Conservation (phyloP, 2,113 vertebrate genomes). For the Athene noctua region DNA sequence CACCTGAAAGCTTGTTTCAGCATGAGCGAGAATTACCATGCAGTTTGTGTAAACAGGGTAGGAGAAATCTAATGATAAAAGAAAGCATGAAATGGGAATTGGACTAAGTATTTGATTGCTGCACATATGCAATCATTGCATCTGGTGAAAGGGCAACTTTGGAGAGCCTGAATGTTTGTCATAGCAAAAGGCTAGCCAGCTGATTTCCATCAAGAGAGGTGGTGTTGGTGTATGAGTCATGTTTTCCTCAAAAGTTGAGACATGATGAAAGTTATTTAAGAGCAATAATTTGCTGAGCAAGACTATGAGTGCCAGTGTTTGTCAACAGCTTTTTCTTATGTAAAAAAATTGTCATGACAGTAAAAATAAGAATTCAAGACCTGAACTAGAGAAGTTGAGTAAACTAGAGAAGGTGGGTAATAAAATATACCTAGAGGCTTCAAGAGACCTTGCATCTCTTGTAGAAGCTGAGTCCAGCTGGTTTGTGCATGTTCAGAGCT, state of each 20-base stretch:
- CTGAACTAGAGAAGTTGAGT: background rate
- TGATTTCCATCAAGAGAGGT: background rate
- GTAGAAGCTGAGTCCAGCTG: background rate
- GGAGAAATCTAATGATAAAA: constrained; percentile 4
- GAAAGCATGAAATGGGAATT: background rate
- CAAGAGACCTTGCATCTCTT: background rate
- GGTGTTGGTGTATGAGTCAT: background rate
- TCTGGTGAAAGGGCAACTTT: background rate
- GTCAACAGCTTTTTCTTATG: background rate
- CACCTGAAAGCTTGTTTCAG: constrained; percentile 6
- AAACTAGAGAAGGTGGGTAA: background rate
- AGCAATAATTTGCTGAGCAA: background rate
- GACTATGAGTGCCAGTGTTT: background rate
- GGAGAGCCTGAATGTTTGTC: background rate
- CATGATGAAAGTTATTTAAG: background rate
- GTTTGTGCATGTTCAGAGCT: background rate
- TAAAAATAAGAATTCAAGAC: background rate
- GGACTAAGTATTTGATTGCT: background rate
- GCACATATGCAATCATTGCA: background rate
- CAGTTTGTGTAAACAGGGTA: background rate
- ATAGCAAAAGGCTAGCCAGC: background rate
- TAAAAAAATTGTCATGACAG: background rate
- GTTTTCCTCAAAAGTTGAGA: background rate
- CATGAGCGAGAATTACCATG: background rate
- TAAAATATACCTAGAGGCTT: background rate